Evolutionary conservation across 1,140 invertebrate species (phyloP).

Genomic region (Zaprionus camerounensis): DNA sequence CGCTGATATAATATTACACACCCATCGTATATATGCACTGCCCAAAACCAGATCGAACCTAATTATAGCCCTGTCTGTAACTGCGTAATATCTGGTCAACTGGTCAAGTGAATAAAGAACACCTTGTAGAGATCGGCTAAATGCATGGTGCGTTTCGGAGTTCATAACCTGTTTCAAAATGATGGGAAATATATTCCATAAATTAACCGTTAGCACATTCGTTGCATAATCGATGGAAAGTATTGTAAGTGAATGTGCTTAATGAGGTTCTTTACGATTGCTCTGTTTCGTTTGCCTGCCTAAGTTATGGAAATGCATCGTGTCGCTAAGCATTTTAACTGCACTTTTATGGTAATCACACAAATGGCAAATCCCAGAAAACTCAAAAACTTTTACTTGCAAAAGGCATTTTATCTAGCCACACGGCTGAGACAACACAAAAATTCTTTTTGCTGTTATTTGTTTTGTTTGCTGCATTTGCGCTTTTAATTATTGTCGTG

Average conservation of each 20-base stretch:
- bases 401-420: constrained; percentile 58
- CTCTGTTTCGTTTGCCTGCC: constrained; percentile 9
- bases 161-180: not conserved
- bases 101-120: not conserved
- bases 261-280: constrained; percentile 8
- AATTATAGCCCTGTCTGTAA: not conserved
- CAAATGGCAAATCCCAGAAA: constrained; percentile 13
- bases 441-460: constrained; percentile 40
- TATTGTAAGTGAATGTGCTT: not conserved
- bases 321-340: not conserved
- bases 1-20: not conserved
- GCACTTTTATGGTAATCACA: constrained; percentile 4
- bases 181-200: not conserved
- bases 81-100: not conserved
- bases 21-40: not conserved
- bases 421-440: constrained; percentile 68
- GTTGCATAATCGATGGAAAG: not conserved
- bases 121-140: not conserved
- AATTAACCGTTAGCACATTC: not conserved
- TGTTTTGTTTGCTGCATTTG: constrained; percentile 55
- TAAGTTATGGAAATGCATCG: constrained; percentile 3
- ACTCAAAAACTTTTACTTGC: constrained; percentile 27
- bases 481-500: constrained; percentile 60
- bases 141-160: not conserved
- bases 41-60: not conserved